phyloP scores from a whole-genome alignment of 2,797 vertebrate species.

The Cryptoblepharus egeriae region DNA sequence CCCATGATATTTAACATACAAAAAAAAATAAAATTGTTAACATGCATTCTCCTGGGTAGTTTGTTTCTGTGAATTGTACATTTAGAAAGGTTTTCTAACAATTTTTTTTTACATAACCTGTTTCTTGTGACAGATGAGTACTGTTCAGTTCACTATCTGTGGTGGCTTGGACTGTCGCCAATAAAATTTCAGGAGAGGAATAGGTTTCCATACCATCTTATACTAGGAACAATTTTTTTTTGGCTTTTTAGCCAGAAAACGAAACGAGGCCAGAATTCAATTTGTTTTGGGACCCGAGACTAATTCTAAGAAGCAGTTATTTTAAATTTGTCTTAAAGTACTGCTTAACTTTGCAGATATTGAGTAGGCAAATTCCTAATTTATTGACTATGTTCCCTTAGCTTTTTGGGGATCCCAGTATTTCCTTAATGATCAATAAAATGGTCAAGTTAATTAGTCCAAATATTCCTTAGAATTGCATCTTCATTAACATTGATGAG shows the following conservation, averaged over 20 bases:
- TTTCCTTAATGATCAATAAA: constrained; percentile 25
- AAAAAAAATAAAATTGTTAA: constrained; percentile 83
- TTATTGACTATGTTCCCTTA: constrained; percentile 52
- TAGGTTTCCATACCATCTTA: constrained; percentile 52
- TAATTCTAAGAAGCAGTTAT: constrained; percentile 48
- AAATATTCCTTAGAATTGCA: constrained; percentile 31
- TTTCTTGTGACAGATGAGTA: constrained; percentile 67
- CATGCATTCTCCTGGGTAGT: constrained; percentile 80
- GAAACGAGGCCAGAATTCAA: constrained; percentile 44
- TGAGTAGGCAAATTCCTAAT: constrained; percentile 54
- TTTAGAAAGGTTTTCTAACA: constrained; percentile 65
- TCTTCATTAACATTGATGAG: constrained; percentile 48
- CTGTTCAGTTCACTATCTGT: constrained; percentile 63
- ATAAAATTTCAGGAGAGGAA: constrained; percentile 40
- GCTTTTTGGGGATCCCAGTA: constrained; percentile 34
- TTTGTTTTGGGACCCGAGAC: constrained; percentile 49
- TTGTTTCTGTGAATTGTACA: constrained; percentile 78
- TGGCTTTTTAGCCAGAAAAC: constrained; percentile 51
- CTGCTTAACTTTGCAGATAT: constrained; percentile 38
- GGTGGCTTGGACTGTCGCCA: constrained; percentile 64
- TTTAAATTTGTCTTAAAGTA: constrained; percentile 39
- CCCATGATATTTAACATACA: constrained; percentile 92
- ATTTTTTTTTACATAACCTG: constrained; percentile 62
- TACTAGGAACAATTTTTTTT: constrained; percentile 45
- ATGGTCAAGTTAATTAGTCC: constrained; percentile 38